Base-by-base conservation (phyloP, 2,113 vertebrate species). In the Prunella fulvescens region DNA sequence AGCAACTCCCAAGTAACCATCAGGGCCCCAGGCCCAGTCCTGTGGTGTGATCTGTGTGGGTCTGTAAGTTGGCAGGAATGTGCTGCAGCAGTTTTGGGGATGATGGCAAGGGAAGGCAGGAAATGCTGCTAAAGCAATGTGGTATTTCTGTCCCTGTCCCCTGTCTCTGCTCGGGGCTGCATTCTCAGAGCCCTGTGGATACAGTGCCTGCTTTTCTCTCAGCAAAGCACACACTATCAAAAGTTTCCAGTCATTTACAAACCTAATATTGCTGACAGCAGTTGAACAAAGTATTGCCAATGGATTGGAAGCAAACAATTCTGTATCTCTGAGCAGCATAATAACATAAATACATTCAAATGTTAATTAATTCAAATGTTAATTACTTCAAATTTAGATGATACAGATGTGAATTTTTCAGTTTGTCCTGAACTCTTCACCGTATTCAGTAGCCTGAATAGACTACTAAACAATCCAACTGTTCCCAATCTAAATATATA, bases 301-400 rank as follows among this genome's bases (percentile, higher is more conserved):
- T 76, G 54, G 74, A 70, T 39, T 85, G 87, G 60, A 90, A 61
- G 53, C 76, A 56, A 92, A 78, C 29, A 18, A 67, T 82, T 51
- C 60, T 81, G 19, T 69, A 81, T 81, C 62, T 70, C 16, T 39
- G 66, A 93, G 77, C 37, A 31, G 31, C 6, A 3, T 76, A 86
- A 89, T 94, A 93, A 91, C 81, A 72, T 26, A 95, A 67, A 89
- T 91, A 92, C 77, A 95, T 92, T 96, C 81, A 95, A 64, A 88
- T 92, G 82, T 69, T 92, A 94, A 96, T 95, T 79, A 64, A 40
- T 94, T 57, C 79, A 77, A 69, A 87, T 91, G 66, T 69, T 86
- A 94, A 96, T 92, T 67, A 74, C 45, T 87, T 64, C 81, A 76
- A 60, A 81, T 94, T 86, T 81, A 88, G 77, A 92, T 66, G n/a